Base-by-base conservation (phyloP, 64 coral and sea anemone species). In the Hydrozoanthus tunicans region DNA sequence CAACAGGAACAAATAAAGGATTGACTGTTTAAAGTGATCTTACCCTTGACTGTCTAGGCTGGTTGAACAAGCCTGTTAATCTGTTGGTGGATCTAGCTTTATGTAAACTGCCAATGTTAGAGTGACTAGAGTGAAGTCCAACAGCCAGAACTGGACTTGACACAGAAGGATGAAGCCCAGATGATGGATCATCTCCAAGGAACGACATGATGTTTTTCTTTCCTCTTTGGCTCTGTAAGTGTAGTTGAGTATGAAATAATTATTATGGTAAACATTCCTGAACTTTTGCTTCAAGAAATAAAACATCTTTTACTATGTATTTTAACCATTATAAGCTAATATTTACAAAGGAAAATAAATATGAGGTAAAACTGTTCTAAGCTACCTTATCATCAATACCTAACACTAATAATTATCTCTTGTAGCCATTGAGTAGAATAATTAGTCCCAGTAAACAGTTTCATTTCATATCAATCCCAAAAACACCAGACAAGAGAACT, bases 191-290 rank as follows among this genome's bases (percentile, higher is more conserved):
- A 81, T 96, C 93, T 71, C 95, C 95, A 91, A 96, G 90, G 56
- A 96, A 78, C 4, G 89, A 80, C 27, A 70, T 91, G n/a, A 96
- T 96, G 51, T 91, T 96, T 43, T 96, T 96, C 62, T 96, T 96
- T 5, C 95, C 95, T 86, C 84, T 91, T 20, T 96, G 95, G 32
- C 89, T 96, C 95, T 96, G 66, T 51, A 70, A 56, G 63, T 69
- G 7, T 43, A 20, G 56, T 51, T 58, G 14, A 6, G n/a, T 81
- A 17, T 12, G 12, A 64, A 60, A 43, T 43, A 3, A 26, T 9
- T 32, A 43, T 43, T 2, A 43, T 43, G 32, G 32, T 43, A 43
- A 43, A 43, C 32, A 43, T 43, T 43, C 32, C 32, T 43, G 32
- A 43, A 43, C 32, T 43, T 43, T 43, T 43, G 32, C 32, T 43